A percentile compares a stretch with the other conserved stretches of the same genome.
Evolutionary conservation across 1,140 invertebrate genomes (phyloP).

Genomic region (Aphelenchoides besseyi): DNA sequence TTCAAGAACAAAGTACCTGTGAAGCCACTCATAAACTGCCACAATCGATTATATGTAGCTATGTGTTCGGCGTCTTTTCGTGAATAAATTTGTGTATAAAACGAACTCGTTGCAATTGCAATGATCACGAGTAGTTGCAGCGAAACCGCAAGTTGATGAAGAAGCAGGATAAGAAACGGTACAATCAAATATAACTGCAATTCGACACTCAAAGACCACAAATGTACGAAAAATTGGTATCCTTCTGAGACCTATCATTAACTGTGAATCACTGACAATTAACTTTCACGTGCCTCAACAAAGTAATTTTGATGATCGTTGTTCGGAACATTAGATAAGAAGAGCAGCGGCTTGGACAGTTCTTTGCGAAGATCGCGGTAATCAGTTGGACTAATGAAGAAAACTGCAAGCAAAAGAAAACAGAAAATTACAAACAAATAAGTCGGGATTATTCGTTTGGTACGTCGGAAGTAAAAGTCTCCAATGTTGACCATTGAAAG

Average conservation of each 20-base stretch:
- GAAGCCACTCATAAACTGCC: conserved; percentile 13
- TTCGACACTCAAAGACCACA: background rate
- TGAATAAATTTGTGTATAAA: background rate
- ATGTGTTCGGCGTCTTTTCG: background rate
- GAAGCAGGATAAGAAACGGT: background rate
- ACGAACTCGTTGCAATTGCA: background rate
- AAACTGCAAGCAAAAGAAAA: background rate
- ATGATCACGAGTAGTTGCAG: background rate
- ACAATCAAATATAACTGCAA: conserved; percentile 4
- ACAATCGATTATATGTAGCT: background rate
- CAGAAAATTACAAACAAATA: background rate
- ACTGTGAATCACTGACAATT: background rate
- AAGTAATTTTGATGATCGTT: background rate
- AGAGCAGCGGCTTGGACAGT: background rate
- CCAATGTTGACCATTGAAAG: background rate
- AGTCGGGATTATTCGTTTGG: background rate
- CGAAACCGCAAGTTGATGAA: background rate
- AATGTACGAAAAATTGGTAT: background rate
- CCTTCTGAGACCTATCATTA: background rate
- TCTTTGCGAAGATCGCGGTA: background rate
- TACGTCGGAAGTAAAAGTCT: conserved; percentile 10
- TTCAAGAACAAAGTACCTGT: background rate
- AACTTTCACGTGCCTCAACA: background rate
- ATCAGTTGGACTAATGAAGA: background rate
- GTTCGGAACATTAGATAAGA: background rate